Conservation (phyloP, 2,888 invertebrate species). For the Thecophora atra region DNA sequence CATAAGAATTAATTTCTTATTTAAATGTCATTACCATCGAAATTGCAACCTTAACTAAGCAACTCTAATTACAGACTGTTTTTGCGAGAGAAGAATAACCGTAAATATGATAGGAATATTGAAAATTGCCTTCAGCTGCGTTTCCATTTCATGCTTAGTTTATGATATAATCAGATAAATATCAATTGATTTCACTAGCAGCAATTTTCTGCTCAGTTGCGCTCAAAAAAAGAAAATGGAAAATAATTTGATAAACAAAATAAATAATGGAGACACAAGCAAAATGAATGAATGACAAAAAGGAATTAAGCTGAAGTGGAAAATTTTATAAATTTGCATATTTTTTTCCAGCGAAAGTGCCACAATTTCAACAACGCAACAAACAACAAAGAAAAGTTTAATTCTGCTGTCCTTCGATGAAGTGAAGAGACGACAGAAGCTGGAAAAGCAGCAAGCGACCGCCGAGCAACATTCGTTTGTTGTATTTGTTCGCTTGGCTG, state of each 20-base stretch:
- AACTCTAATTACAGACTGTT: no score
- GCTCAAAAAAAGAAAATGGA: conserved; percentile 2
- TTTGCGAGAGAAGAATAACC: no score
- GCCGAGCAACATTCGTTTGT: no score
- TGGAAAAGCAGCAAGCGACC: no score
- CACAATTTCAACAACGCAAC: neutral
- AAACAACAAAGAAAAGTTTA: neutral
- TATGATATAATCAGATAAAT: conserved; percentile 23
- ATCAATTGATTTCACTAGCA: conserved; percentile 16
- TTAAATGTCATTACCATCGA: no score
- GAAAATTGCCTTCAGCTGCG: neutral
- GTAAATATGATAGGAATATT: no score
- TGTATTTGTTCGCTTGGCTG: no score
- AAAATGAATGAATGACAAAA: neutral
- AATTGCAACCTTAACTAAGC: no score
- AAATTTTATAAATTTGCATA: conserved; percentile 21
- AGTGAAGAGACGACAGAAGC: no score
- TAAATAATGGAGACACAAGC: neutral
- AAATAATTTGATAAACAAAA: conserved; percentile 3
- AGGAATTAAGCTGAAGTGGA: neutral
- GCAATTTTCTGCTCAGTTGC: conserved; percentile 21
- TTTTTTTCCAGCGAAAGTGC: neutral
- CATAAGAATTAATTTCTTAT: no score
- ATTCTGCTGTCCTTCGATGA: no score
- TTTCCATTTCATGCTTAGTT: conserved; percentile 17